phyloP scores from a whole-genome alignment of 2,113 vertebrate genomes.

The Cacatua alba region DNA sequence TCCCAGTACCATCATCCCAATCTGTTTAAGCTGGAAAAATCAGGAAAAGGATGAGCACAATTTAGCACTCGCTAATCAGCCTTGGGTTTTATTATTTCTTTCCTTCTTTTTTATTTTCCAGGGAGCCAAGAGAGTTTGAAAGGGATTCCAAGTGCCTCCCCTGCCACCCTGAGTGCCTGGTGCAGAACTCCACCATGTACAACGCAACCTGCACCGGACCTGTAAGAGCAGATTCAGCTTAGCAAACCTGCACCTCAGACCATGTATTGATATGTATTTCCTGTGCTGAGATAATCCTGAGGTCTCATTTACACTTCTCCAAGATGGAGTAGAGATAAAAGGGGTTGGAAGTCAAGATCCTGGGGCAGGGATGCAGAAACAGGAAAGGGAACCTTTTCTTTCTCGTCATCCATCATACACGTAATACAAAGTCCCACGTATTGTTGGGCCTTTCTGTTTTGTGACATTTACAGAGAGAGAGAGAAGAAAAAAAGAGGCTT shows the following conservation, averaged over 20 bases:
- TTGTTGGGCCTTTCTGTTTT: background rate
- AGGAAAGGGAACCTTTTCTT: background rate
- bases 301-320: background rate
- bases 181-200: conserved; percentile 55
- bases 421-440: background rate
- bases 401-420: background rate
- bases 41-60: background rate
- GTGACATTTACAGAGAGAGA: background rate
- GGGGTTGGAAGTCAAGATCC: background rate
- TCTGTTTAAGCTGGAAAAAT: background rate
- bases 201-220: conserved; percentile 77
- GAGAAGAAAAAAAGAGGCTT: background rate
- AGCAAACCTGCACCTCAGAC: background rate
- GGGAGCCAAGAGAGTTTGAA: conserved; percentile 80
- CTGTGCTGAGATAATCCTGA: background rate
- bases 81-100: background rate
- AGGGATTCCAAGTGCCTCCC: conserved; percentile 75
- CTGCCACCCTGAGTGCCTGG: conserved; percentile 83
- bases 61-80: background rate
- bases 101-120: conserved; percentile 33
- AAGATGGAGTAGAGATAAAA: background rate
- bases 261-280: background rate
- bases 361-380: background rate
- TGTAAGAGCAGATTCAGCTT: conserved; percentile 71
- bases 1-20: background rate